Conservation (phyloP, 2,113 vertebrate species). For the Laticauda colubrina region DNA sequence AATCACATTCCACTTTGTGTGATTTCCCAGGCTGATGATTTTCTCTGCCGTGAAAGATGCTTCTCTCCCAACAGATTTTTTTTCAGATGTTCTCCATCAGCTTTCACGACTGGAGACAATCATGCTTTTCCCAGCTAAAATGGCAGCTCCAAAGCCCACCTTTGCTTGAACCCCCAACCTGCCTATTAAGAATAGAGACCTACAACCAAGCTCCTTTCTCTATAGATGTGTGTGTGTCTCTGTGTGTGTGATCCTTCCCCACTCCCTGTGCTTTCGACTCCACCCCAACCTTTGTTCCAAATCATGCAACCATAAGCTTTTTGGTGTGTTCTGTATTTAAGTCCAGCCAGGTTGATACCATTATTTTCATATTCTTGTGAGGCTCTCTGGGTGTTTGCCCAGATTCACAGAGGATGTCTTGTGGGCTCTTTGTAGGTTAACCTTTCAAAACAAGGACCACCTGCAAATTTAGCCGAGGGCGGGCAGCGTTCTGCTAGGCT, state of each 20-base stretch:
- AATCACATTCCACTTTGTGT: neutral
- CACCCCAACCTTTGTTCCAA: constrained; percentile 77
- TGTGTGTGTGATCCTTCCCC: neutral
- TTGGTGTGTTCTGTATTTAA: constrained; percentile 89
- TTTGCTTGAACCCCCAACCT: constrained; percentile 82
- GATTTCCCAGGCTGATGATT: neutral
- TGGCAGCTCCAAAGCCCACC: constrained; percentile 79
- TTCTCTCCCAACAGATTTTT: neutral
- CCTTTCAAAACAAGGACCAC: constrained; percentile 85
- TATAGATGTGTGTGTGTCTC: neutral
- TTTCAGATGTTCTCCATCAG: too few relatives aligned
- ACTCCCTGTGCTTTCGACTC: neutral
- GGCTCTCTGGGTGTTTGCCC: constrained; percentile 84
- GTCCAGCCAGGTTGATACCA: constrained; percentile 90
- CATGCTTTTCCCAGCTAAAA: constrained; percentile 85
- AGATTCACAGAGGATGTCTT: constrained; percentile 78
- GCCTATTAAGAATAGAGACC: constrained; percentile 84
- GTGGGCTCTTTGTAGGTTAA: constrained; percentile 82
- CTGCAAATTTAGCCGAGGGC: constrained; percentile 81
- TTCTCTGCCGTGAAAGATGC: neutral
- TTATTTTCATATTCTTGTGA: constrained; percentile 89
- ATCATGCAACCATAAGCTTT: constrained; percentile 87
- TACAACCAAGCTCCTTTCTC: constrained; percentile 69
- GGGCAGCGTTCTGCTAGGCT: constrained; percentile 67
- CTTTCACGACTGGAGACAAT: constrained; percentile 81